phyloP scores from a whole-genome alignment of 2,113 vertebrate genomes.

The Dromas ardeola region DNA sequence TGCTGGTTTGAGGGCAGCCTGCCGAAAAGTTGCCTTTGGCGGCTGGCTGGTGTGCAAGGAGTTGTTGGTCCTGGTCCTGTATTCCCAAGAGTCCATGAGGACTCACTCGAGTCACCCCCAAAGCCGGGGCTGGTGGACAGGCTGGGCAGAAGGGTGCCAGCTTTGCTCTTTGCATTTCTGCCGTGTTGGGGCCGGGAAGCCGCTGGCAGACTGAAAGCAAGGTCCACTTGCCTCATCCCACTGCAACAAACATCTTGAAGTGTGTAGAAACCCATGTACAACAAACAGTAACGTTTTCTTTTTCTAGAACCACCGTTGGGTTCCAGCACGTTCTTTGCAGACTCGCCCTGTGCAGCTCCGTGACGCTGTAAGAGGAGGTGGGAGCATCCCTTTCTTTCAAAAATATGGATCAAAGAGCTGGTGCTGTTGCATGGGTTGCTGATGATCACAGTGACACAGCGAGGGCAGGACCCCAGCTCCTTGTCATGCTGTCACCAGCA shows the following conservation, averaged over 20 bases:
- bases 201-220: too few species aligned
- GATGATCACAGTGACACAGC: accelerated
- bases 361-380: background rate
- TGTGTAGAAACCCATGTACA: background rate
- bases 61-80: background rate
- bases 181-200: background rate
- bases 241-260: accelerated
- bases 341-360: background rate
- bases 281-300: too few species aligned
- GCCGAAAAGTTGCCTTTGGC: background rate
- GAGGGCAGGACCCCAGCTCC: background rate
- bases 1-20: background rate
- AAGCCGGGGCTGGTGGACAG: accelerated
- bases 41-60: background rate
- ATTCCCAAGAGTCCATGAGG: background rate
- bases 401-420: accelerated
- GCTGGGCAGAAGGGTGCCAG: background rate
- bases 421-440: accelerated
- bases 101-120: background rate
- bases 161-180: background rate
- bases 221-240: background rate
- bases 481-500: background rate
- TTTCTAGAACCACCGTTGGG: background rate
- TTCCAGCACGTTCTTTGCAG: background rate
- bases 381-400: background rate